Conservation (phyloP, 2,113 vertebrate species). For the Prietella phreatophila region DNA sequence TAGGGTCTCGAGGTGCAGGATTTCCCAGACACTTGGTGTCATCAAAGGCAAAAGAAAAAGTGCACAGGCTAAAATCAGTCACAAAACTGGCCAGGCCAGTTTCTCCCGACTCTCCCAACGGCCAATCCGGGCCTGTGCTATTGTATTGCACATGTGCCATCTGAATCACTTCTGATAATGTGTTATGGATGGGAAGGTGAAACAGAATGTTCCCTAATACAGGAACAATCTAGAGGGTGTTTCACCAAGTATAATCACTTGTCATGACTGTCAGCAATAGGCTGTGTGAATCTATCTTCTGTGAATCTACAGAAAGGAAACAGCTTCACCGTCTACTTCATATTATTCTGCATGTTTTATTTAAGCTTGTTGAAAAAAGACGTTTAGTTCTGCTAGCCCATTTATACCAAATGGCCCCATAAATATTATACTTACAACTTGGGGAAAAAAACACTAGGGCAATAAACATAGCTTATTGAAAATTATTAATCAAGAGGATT, state of each 20-base stretch:
- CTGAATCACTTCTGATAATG: background rate
- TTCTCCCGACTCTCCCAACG: background rate
- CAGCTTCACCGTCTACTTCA: background rate
- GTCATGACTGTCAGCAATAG: background rate
- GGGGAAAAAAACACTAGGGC: background rate
- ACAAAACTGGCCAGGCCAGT: background rate
- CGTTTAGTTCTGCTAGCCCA: background rate
- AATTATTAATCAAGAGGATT: background rate
- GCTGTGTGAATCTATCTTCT: background rate
- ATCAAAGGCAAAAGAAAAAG: background rate
- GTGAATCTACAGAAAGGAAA: background rate
- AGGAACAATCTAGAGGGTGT: background rate
- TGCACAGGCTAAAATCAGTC: background rate
- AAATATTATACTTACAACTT: background rate
- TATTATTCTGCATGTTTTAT: background rate
- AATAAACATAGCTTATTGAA: background rate
- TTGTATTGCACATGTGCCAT: background rate
- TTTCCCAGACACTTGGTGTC: background rate
- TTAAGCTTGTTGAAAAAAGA: background rate
- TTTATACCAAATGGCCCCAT: background rate
- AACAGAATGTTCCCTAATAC: background rate
- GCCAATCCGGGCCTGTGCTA: background rate
- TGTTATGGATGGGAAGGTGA: background rate
- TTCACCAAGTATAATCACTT: background rate
- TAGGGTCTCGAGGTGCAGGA: background rate